phyloP scores from a whole-genome alignment of 2,113 vertebrate genomes.

The Pseudonaja textilis region DNA sequence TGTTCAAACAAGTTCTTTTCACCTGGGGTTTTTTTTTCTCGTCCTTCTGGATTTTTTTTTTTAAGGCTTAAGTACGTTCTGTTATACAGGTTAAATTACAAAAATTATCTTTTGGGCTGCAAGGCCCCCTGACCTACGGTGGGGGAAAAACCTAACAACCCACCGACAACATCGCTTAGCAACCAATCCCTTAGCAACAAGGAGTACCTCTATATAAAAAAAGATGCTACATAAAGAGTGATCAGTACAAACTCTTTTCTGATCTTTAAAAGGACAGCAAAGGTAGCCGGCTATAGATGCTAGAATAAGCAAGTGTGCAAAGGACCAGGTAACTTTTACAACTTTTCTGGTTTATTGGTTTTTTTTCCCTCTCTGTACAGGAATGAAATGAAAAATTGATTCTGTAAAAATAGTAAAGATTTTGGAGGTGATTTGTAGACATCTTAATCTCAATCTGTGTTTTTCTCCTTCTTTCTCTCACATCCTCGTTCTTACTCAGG shows the following conservation, averaged over 20 bases:
- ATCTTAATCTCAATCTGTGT: slow-evolving; percentile 48
- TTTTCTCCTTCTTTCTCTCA: slow-evolving; percentile 37
- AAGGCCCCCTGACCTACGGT: slow-evolving; percentile 69
- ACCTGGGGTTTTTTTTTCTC: slow-evolving; percentile 30
- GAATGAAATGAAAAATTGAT: slow-evolving; percentile 17
- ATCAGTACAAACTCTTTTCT: slow-evolving; percentile 66
- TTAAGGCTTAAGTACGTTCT: slow-evolving; percentile 47
- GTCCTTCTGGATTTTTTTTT: slow-evolving; percentile 3
- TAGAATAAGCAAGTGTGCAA: slow-evolving; percentile 59
- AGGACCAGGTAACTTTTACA: slow-evolving; percentile 70
- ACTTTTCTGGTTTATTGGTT: slow-evolving; percentile 57
- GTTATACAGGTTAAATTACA: slow-evolving; percentile 61
- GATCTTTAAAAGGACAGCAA: slow-evolving; percentile 61
- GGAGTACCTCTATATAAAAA: slow-evolving; percentile 76
- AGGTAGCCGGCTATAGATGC: slow-evolving; percentile 52
- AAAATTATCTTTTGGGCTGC: slow-evolving; percentile 67
- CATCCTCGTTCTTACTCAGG: neutral
- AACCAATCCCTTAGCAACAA: slow-evolving; percentile 86
- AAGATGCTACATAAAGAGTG: slow-evolving; percentile 73
- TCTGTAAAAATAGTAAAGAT: slow-evolving; percentile 36
- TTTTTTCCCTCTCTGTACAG: slow-evolving; percentile 4
- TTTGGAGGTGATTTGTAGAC: slow-evolving; percentile 41
- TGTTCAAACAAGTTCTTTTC: slow-evolving; percentile 2
- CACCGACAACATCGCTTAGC: slow-evolving; percentile 71
- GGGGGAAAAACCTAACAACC: slow-evolving; percentile 47